A percentile compares a stretch with the other conserved stretches of the same genome.
phyloP scores from a whole-genome alignment of 2,888 invertebrate species.

The Tinea semifulvella region DNA sequence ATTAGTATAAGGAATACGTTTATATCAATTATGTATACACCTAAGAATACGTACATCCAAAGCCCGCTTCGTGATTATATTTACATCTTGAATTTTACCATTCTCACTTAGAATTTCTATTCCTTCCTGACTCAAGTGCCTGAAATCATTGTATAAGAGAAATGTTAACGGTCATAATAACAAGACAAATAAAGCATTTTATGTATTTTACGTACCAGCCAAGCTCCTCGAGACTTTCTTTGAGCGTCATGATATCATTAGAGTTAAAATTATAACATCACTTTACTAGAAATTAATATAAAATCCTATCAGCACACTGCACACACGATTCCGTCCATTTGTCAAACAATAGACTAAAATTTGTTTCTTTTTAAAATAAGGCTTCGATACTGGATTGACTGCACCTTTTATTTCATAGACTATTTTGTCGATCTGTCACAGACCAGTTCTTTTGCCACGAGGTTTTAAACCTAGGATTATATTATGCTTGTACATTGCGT shows the following conservation, averaged over 20 bases:
- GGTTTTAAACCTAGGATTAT: no score
- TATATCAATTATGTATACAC: background rate
- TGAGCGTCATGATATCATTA: slow-evolving; percentile 65
- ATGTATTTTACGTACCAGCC: slow-evolving; percentile 68
- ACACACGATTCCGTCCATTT: slow-evolving; percentile 37
- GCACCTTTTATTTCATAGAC: no score
- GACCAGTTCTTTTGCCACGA: no score
- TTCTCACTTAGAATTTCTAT: slow-evolving; percentile 70
- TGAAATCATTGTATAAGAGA: slow-evolving; percentile 29
- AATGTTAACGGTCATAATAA: background rate
- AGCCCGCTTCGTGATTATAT: slow-evolving; percentile 71
- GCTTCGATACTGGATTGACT: no score
- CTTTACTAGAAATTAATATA: slow-evolving; percentile 42
- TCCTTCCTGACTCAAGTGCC: slow-evolving; percentile 79
- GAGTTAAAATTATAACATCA: slow-evolving; percentile 31
- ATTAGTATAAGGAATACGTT: background rate
- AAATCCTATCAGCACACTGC: slow-evolving; percentile 25
- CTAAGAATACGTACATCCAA: slow-evolving; percentile 70
- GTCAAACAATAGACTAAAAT: no score
- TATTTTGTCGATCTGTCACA: no score
- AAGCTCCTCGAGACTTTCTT: slow-evolving; percentile 69
- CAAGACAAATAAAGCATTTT: slow-evolving; percentile 14
- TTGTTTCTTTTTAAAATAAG: no score
- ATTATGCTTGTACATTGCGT: no score
- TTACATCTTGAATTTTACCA: slow-evolving; percentile 69